Percentiles rank a stretch among this genome's conserved stretches.
phyloP scores from a whole-genome alignment of 2,888 invertebrate genomes.

The Smittia sp. region DNA sequence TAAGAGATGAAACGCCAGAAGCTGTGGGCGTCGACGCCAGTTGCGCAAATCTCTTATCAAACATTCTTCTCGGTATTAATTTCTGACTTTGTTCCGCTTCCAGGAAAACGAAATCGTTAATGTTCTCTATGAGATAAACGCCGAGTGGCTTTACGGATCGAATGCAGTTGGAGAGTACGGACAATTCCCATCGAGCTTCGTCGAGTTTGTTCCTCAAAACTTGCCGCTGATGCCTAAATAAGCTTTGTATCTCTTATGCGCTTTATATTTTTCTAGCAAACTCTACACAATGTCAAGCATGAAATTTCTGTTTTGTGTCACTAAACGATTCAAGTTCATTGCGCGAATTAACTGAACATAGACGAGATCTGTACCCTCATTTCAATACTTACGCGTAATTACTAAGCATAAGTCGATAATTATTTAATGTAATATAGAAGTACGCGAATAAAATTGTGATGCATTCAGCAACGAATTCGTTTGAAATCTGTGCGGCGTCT shows the following conservation, averaged over 20 bases:
- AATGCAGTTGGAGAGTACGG: conserved; percentile 62
- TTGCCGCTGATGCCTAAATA: conserved; percentile 50
- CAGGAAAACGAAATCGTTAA: conserved; percentile 63
- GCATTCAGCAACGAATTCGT: background rate
- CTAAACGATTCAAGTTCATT: background rate
- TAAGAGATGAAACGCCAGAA: background rate
- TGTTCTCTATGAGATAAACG: conserved; percentile 66
- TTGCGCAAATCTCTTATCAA: conserved; percentile 45
- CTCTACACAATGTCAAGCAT: background rate
- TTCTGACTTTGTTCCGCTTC: conserved; percentile 42
- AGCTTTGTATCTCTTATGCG: background rate
- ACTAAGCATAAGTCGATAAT: background rate
- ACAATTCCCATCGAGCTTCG: conserved; percentile 77
- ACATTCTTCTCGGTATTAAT: background rate
- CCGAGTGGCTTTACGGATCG: conserved; percentile 77
- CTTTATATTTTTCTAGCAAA: background rate
- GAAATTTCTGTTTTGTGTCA: background rate
- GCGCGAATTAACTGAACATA: background rate
- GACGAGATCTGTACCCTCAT: background rate
- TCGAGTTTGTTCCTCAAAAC: conserved; percentile 59
- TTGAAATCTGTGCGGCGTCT: background rate
- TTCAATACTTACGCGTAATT: conserved; percentile 3
- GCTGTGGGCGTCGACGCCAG: conserved; percentile 52
- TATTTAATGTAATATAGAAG: background rate
- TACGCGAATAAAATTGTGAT: background rate